A percentile compares a stretch with the other conserved stretches of the same genome.
phyloP scores from a whole-genome alignment of 2,888 invertebrate genomes.

The Parnassius orleans region DNA sequence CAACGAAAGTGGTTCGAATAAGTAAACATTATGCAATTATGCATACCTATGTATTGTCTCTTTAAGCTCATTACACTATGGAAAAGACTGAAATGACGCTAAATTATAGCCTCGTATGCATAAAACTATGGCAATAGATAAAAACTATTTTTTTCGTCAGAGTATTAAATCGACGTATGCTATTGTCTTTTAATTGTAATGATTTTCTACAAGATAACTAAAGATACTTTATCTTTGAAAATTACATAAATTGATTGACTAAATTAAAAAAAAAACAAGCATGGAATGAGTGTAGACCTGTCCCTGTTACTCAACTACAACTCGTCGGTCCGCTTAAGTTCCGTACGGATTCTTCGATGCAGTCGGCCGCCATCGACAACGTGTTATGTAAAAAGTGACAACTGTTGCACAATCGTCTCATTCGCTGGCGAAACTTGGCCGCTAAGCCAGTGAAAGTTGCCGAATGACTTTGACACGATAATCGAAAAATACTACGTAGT shows the following conservation, averaged over 20 bases:
- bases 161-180: too few species aligned
- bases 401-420: slow-evolving; percentile 76
- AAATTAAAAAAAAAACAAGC: too few species aligned
- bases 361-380: slow-evolving; percentile 29
- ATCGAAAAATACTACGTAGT: slow-evolving; percentile 42
- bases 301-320: neutral
- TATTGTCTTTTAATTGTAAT: too few species aligned
- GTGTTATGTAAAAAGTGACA: slow-evolving; percentile 76
- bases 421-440: slow-evolving; percentile 75
- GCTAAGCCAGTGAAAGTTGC: slow-evolving; percentile 77
- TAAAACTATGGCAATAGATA: too few species aligned
- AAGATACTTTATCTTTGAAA: too few species aligned
- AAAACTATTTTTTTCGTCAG: too few species aligned
- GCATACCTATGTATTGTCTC: slow-evolving; percentile 20
- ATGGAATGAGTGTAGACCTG: neutral
- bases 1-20: slow-evolving; percentile 69
- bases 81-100: too few species aligned
- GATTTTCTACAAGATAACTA: too few species aligned
- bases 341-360: slow-evolving; percentile 24
- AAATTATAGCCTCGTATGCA: too few species aligned
- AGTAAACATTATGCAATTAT: slow-evolving; percentile 26
- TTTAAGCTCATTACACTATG: slow-evolving; percentile 9
- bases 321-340: slow-evolving; percentile 7
- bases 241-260: too few species aligned
- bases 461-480: slow-evolving; percentile 71